Base-by-base conservation (phyloP, 2,888 invertebrate species). In the Tiliacea aurago region DNA sequence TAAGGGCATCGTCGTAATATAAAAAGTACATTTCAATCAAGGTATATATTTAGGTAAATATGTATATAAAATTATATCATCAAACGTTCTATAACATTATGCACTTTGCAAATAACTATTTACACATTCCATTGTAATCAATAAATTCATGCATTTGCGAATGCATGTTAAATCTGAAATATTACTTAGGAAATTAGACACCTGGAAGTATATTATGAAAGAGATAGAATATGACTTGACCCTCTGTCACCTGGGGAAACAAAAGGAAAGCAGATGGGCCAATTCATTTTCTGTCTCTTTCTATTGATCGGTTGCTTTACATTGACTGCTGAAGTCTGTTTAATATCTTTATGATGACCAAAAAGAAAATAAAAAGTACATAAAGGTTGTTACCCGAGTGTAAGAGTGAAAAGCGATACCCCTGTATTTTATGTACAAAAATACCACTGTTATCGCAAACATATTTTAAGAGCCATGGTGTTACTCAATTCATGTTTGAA, bases 1-100 rank as follows among this genome's bases (percentile, higher is more conserved):
- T 77, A 82, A 47, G 80, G 84, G 87, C 86, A 81, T 75, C 49
- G 51, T 61, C 49, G 80, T 83, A 43, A 66, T 56, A 73, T 73
- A 51, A 62, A 70, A 61, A 80, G 4, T 13, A 67, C 23, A 64
- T 70, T 83, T 83, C 68, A 55, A 66, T 67, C 51, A 70, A 81
- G 41, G 51, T 81, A 79, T 78, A 37, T 80, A 78, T 82, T 68
- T 73, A 83, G 58, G 53, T 73, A 79, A 67, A 71, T 78, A 67
- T 28, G 28, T 28, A 28, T 77, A 37, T 64, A 55, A 66, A 81
- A 63, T 55, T 43, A 49, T 81, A 70, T 23, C 67, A 78, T 63
- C 43, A 58, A 69, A 33, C 13, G 11, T 49, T 37, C 28, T 68
- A 1, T 33, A 47, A 20, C 62, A 70, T 33, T 79, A 56, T 70